Conservation (phyloP, 1,140 invertebrate species). For the Drosophila oshimai region DNA sequence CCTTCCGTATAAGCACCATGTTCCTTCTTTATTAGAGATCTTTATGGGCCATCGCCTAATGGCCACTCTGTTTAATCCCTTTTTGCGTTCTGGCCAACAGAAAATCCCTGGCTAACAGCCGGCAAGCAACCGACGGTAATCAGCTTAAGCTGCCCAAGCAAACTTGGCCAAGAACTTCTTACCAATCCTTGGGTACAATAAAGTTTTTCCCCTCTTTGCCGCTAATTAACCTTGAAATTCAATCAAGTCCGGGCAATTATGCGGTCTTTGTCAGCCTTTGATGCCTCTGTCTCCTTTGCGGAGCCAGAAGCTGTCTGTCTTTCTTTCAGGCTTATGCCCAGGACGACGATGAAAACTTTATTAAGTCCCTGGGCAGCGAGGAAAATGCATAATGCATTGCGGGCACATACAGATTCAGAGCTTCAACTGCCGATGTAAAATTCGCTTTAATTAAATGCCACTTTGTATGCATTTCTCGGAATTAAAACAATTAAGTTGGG, state of each 20-base stretch:
- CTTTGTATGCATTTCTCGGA: slow-evolving; percentile 78
- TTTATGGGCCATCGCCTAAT: slow-evolving; percentile 5
- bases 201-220: background rate
- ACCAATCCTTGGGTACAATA: slow-evolving; percentile 7
- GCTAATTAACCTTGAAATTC: slow-evolving; percentile 73
- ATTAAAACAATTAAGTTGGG: slow-evolving; percentile 77
- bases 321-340: background rate
- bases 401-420: slow-evolving; percentile 1
- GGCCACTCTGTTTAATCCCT: slow-evolving; percentile 13
- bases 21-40: background rate
- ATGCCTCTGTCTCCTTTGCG: background rate
- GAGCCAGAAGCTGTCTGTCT: background rate
- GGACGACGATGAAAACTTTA: slow-evolving; percentile 32
- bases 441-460: slow-evolving; percentile 76
- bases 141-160: slow-evolving; percentile 13
- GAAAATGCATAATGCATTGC: slow-evolving; percentile 57
- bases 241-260: slow-evolving; percentile 64
- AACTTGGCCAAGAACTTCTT: slow-evolving; percentile 26
- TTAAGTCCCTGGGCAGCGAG: slow-evolving; percentile 7
- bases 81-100: background rate
- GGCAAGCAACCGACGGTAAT: slow-evolving; percentile 5
- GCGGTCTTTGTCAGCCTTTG: slow-evolving; percentile 13
- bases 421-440: slow-evolving; percentile 44
- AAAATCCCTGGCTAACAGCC: background rate
- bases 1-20: background rate